phyloP scores from a whole-genome alignment of 2,797 vertebrate species.

The Rachycentron canadum region DNA sequence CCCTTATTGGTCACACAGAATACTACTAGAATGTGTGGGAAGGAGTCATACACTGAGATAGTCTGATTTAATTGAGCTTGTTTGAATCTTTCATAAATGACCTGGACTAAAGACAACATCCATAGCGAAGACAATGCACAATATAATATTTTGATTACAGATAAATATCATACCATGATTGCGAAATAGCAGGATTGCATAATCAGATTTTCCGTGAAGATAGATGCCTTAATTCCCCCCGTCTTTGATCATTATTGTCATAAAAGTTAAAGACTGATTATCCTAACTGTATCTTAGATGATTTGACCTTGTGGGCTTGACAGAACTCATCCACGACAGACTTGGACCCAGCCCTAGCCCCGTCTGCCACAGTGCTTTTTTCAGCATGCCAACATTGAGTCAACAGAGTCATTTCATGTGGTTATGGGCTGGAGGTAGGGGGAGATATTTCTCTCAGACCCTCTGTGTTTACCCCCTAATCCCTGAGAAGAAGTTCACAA shows the following conservation, averaged over 20 bases:
- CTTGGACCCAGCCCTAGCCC: slow-evolving; percentile 12
- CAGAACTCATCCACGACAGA: slow-evolving; percentile 28
- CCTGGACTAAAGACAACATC: not conserved
- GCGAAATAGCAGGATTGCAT: not conserved
- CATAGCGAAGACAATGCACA: not conserved
- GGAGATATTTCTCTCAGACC: slow-evolving; percentile 66
- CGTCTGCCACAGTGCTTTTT: slow-evolving; percentile 19
- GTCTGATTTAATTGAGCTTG: slow-evolving; percentile 34
- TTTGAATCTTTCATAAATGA: slow-evolving; percentile 14
- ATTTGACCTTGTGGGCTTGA: slow-evolving; percentile 39
- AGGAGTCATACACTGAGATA: slow-evolving; percentile 42
- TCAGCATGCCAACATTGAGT: slow-evolving; percentile 49
- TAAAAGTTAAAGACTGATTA: not conserved
- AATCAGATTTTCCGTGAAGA: not conserved
- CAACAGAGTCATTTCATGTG: slow-evolving; percentile 68
- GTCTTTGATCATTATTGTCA: not conserved
- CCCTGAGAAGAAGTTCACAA: slow-evolving; percentile 73
- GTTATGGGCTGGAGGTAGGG: slow-evolving; percentile 53
- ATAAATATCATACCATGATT: not conserved
- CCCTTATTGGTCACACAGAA: slow-evolving; percentile 54
- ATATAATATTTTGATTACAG: not conserved
- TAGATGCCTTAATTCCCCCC: not conserved
- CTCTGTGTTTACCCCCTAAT: slow-evolving; percentile 76
- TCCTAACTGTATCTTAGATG: not conserved
- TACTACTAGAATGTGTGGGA: slow-evolving; percentile 53